Percentiles rank a stretch among this genome's conserved stretches.
phyloP scores from a whole-genome alignment of 2,797 vertebrate species.

The Avahi laniger region DNA sequence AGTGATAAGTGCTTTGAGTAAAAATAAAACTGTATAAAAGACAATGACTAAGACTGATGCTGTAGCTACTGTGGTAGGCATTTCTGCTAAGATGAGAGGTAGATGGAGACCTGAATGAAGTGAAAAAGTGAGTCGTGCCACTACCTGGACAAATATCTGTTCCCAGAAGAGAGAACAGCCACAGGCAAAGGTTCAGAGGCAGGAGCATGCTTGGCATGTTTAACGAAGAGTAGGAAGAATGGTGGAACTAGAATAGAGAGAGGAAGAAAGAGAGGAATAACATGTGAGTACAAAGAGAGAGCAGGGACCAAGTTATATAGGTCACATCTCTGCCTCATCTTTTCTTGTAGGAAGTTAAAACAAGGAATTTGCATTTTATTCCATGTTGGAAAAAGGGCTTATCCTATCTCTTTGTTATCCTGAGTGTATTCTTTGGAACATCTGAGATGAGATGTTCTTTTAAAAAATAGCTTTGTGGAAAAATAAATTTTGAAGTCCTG shows the following conservation, averaged over 20 bases:
- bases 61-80: not conserved
- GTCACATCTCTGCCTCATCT: not conserved
- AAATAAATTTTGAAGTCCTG: not conserved
- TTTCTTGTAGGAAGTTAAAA: not conserved
- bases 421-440: not conserved
- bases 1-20: not conserved
- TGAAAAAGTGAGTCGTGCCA: not conserved
- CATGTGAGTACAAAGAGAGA: fast-evolving
- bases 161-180: not conserved
- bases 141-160: not conserved
- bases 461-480: not conserved
- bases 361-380: not conserved
- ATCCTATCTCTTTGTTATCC: not conserved
- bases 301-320: not conserved
- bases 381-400: not conserved
- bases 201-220: not conserved
- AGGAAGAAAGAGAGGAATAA: not conserved
- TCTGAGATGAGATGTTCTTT: not conserved
- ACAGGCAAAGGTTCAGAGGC: not conserved
- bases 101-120: not conserved
- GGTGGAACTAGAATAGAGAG: not conserved
- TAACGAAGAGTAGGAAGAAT: not conserved
- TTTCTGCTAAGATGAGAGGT: not conserved
- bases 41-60: not conserved
- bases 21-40: not conserved